Evolutionary conservation across 2,113 vertebrate genomes (phyloP).

Genomic region (Osmerus eperlanus): DNA sequence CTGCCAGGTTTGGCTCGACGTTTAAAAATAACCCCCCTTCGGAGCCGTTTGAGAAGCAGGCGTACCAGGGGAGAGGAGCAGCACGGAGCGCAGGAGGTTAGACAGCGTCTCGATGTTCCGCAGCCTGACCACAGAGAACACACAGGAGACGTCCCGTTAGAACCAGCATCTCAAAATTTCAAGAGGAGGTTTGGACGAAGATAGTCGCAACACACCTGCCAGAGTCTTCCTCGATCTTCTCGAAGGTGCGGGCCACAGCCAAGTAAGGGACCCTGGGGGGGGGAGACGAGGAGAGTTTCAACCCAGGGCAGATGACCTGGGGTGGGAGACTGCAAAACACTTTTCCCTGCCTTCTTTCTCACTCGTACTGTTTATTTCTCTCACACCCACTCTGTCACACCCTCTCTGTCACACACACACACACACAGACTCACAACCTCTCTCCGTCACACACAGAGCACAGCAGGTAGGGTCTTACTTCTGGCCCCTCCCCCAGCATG

Average conservation of each 20-base stretch:
- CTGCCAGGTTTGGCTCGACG: not conserved
- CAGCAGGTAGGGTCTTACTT: slow-evolving; percentile 62
- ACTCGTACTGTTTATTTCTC: no score
- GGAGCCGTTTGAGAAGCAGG: no score
- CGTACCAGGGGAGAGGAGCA: slow-evolving; percentile 77
- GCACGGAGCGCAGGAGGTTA: slow-evolving; percentile 83
- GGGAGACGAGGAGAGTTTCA: not conserved
- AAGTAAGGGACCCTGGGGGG: slow-evolving; percentile 83
- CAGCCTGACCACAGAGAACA: slow-evolving; percentile 64
- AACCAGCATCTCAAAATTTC: not conserved
- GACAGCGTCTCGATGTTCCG: slow-evolving; percentile 87
- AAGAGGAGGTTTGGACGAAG: not conserved
- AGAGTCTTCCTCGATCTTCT: slow-evolving; percentile 87
- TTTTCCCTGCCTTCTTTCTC: no score
- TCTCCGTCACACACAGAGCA: no score
- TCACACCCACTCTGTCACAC: not conserved
- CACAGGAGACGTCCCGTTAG: not conserved
- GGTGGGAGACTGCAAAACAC: not conserved
- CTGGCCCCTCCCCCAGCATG: slow-evolving; percentile 81
- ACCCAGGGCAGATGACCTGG: not conserved
- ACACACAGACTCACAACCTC: not conserved
- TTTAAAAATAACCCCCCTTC: no score
- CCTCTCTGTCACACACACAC: not conserved
- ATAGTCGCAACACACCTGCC: slow-evolving; percentile 72
- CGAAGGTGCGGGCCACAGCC: slow-evolving; percentile 86